Base-by-base conservation (phyloP, 2,888 invertebrate species). In the Eurytoma adleriae region DNA sequence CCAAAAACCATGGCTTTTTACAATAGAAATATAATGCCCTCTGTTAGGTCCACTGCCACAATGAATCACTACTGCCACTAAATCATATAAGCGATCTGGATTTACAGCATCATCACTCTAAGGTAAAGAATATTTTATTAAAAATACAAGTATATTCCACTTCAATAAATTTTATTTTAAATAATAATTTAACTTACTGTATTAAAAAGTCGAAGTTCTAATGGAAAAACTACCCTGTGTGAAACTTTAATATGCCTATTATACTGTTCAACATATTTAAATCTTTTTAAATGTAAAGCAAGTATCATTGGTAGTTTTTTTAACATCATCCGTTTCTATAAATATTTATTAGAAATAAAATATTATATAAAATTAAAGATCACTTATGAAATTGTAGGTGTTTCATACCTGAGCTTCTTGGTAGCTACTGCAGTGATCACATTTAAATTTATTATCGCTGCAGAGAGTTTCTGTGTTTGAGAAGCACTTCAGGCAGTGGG, bases 1-100 rank as follows among this genome's bases (percentile, higher is more conserved):
- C 99, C 99, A 99, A 91, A 99, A 97, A 77, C 99, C 98, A 92
- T 99, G 98, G 91, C 98, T 98, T 92, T 99, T 99, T 79, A 99
- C 99, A 91, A 99, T 98, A 91, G 98, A 98, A 91, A 99, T 99
- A 92, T 99, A 99, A 92, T 99, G 99, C 48, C 99, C 99, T 81
- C 99, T 94, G 92, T 99, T 99, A 85, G 99, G 99, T 71, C 99
- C 99, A 84, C 98, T 98, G 83, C 99, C 99, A 92, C 99, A 99
- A 92, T 99, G 99, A 87, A 99, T 98, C 85, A 99, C 99, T 85
- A 99, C 99, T 62, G 99, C 99, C 83, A 99, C 98, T 87, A 99
- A 93, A 92, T 99, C 99, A 92, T 99, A 99, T 88, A 99, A 93
- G 84, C 99, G 94, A 92, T 99, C 99, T 52, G 98, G 98, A 92